Evolutionary conservation across 2,888 invertebrate genomes (phyloP), one percentile per base, ranked within the genome.

Genomic region (Zygothrica quintamaculata): DNA sequence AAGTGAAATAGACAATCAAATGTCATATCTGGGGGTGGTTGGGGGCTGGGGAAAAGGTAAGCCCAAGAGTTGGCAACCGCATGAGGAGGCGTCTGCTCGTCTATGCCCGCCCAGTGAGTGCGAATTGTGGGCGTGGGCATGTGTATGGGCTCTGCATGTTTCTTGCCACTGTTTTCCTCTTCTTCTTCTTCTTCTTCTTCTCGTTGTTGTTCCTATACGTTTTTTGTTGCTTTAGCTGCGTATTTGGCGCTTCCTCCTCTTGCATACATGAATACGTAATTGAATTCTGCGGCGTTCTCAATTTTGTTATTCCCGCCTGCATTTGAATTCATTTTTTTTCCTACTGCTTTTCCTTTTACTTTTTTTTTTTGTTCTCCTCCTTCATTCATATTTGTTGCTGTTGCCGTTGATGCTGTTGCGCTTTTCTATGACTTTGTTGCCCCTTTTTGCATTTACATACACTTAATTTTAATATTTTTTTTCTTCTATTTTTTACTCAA

Each of bases 241-340:
- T 77, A 82, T 81, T 82, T 75, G 84, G 67, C 75, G 74, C 82
- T 82, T 79, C 77, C 80, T 82, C 61, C 70, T 73, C 75, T 69
- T 84, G 82, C 86, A 84, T 84, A 84, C 78, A 84, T 84, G 82
- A 84, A 84, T 84, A 84, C 72, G 80, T 84, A 84, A 84, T 84
- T 84, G 84, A 85, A 85, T 84, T 84, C 72, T 84, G 82, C 84
- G 82, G 82, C 82, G 71, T 76, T 80, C 84, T 82, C 82, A 77
- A 85, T 81, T 82, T 75, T 69, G 73, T 76, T 81, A 71, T 77
- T 78, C 68, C 78, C 77, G 68, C 80, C 74, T 72, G 77, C 74
- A 62, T 60, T 77, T 71, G 26, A 57, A 34, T 6, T 9, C 31
- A 8, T 18, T 9, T 4, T 12, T 29, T 52, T 34, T 18, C n/a